Base-by-base conservation (phyloP, 2,888 invertebrate genomes). In the Rutpela maculata region DNA sequence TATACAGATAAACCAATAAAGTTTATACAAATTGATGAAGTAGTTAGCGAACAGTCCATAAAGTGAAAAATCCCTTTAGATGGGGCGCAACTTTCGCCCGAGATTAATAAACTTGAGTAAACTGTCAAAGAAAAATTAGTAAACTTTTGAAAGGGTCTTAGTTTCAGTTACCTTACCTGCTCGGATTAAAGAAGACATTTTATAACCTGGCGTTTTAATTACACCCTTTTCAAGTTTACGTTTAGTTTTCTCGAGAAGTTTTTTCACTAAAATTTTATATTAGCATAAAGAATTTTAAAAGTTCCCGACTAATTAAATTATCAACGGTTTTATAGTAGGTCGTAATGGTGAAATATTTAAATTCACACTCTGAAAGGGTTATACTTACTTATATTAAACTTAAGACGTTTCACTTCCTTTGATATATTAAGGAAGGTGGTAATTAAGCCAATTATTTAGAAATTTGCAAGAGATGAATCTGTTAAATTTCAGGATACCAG, bases 81-180 rank as follows among this genome's bases (percentile, higher is more conserved):
- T 55, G 65, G 66, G 66, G 80, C 60, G 67, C 74, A 74, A 76
- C 77, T 74, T 73, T 74, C 78, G 68, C 72, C 68, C 71, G 77
- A 81, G 85, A 84, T 84, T 85, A 85, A 84, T 84, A 84, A 85
- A 84, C 83, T 83, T 82, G 78, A 78, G 79, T 78, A 76, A 84
- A 84, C 82, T 85, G 84, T 84, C 84, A 84, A 85, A 85, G 83
- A 85, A 84, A 85, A 85, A 85, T 85, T 85, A 85, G 81, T 84
- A 84, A 85, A 85, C 81, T 85, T 85, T 78, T 74, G 75, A 77
- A 79, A 78, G 79, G 79, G 57, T 76, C 73, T 70, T 66, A 74
- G 74, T 65, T 74, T 78, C 77, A 57, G 69, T 50, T 74, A 66
- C 66, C 22, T 63, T 66, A 57, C 65, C 66, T 66, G 65, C 19